These are phyloP conservation scores for Brenthis daphne DNA, from an alignment of 2,888 invertebrate genomes.

Conservation along the genomic window DNA sequence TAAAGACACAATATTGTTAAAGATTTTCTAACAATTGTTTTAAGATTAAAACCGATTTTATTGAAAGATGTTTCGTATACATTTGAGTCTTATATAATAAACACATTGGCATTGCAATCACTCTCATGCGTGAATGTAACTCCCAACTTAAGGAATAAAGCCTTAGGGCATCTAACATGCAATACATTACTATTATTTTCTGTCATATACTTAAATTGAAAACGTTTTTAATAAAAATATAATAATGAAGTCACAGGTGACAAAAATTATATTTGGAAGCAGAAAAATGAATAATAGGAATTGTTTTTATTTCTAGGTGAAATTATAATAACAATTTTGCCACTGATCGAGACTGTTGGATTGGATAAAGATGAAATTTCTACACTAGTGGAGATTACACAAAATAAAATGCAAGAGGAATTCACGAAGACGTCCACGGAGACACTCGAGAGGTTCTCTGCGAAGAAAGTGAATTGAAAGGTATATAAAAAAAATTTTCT, in stretches of 20 bases:
- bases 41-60: no score
- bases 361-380: slow-evolving; percentile 84
- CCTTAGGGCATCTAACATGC: no score
- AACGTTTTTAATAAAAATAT: no score
- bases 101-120: no score
- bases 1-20: no score
- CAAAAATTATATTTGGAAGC: background rate
- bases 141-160: no score
- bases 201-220: no score
- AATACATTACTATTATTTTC: no score
- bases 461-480: slow-evolving; percentile 29
- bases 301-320: slow-evolving; percentile 73
- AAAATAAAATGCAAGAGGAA: slow-evolving; percentile 85
- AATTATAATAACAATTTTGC: slow-evolving; percentile 87
- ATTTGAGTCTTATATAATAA: no score
- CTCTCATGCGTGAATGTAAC: no score
- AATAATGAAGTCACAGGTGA: background rate
- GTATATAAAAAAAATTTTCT: slow-evolving; percentile 32
- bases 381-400: slow-evolving; percentile 84
- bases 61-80: no score
- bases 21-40: no score
- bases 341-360: slow-evolving; percentile 86
- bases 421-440: slow-evolving; percentile 71
- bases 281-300: background rate
- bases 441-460: slow-evolving; percentile 48